Evolutionary conservation across 1,140 invertebrate species (phyloP), one percentile per base, ranked within the genome.

Genomic region (Sinella curviseta): DNA sequence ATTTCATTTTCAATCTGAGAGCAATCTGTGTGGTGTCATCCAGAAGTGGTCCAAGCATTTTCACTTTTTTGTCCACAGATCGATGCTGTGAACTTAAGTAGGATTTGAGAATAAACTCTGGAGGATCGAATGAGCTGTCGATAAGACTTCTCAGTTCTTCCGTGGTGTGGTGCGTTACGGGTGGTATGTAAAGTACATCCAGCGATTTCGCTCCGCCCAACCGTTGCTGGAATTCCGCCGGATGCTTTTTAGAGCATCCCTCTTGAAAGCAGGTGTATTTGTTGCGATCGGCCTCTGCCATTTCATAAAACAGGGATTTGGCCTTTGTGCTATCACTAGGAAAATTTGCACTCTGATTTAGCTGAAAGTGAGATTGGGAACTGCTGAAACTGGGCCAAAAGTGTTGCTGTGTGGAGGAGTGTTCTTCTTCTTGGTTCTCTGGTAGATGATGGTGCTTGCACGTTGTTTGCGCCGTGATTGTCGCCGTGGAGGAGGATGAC

Each of bases 281-380:
- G n/a, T 70, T 70, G 26, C 65, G 26, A 14, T 70, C 65, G 2
- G 65, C 26, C 31, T 70, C 65, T 8, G 65, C 65, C 30, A 70
- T 4, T 70, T 70, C 65, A 30, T 70, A 70, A 70, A 70, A 70
- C n/a, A 70, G 31, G 31, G 65, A 70, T 70, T 70, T 70, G 28
- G 65, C 65, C 31, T 70, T 70, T 30, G 65, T 70, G 65, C 65
- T 70, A 33, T 70, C 24, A 33, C 65, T 70, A 4, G 8, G 26
- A 70, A 31, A 8, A 33, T 70, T 70, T 30, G 26, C 26, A 33
- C 24, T 30, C 26, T 70, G 65, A 33, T 31, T 31, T 31, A 31
- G 28, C 8, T 70, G 3, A 14, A 70, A 70, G 31, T 31, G 26
- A 31, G 65, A 33, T 31, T 70, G 65, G 2, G 65, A 70, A 33